These are phyloP conservation scores for Lamprotornis superbus DNA, from an alignment of 2,113 vertebrate genomes.

Conservation along the genomic window DNA sequence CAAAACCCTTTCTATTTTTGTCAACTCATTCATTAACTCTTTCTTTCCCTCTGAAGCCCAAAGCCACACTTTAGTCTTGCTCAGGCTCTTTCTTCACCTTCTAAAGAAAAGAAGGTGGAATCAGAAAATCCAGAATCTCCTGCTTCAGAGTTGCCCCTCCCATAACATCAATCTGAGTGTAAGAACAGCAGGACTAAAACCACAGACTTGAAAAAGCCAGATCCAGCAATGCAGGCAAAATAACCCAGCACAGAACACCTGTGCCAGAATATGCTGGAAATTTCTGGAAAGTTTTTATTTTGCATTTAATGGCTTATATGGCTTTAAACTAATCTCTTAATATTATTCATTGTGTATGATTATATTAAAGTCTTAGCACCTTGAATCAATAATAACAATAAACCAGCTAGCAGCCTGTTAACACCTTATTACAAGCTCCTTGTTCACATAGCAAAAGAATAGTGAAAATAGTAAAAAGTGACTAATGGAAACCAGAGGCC, in stretches of 20 bases:
- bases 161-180: not conserved
- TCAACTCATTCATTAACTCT: not conserved
- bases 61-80: not conserved
- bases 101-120: not conserved
- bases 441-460: not conserved
- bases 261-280: not conserved
- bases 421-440: slow-evolving; percentile 59
- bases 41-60: not conserved
- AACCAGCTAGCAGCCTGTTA: slow-evolving; percentile 62
- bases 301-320: not conserved
- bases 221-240: not conserved
- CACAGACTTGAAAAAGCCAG: not conserved
- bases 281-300: not conserved
- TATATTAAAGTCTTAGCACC: slow-evolving; percentile 57
- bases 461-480: not conserved
- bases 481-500: slow-evolving; percentile 63
- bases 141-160: not conserved
- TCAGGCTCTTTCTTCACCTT: not conserved
- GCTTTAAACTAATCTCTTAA: slow-evolving; percentile 24
- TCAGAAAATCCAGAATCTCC: not conserved
- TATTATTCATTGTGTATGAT: slow-evolving; percentile 16
- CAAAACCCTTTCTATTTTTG: not conserved
- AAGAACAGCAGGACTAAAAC: not conserved
- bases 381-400: slow-evolving; percentile 47
- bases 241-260: not conserved